Base-by-base conservation (phyloP, 2,888 invertebrate species). In the Acronicta aceris region DNA sequence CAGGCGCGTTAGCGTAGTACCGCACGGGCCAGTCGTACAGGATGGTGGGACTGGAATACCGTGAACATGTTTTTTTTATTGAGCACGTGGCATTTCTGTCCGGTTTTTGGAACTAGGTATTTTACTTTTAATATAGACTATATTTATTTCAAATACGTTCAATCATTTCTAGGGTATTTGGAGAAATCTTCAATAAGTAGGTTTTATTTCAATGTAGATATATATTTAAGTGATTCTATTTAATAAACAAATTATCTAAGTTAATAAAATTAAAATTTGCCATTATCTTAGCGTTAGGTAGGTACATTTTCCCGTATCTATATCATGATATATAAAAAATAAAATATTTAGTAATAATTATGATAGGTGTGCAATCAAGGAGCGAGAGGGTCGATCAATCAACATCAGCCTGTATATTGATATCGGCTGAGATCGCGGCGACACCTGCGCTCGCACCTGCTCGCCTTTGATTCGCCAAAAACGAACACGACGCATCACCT, bases 391-490 rank as follows among this genome's bases (percentile, higher is more conserved):
- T 27, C 42, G 59, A 75, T 76, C 69, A 65, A 81, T 78, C 69
- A 59, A 61, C 59, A 79, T 62, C 90, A 81, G 58, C 83, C 88
- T 90, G 88, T 91, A 86, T 83, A 83, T 79, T 74, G 83, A 87
- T 88, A 90, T 89, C 89, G 86, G 81, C 88, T 76, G 90, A 88
- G 91, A 90, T 90, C 89, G 84, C 87, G 85, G 85, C 74, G 84
- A 84, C 92, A 92, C 93, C 92, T 91, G 93, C 91, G 83, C 84
- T 41, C 40, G 64, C 78, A 92, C 92, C 92, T 91, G 92, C 89
- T 67, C 78, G 86, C 84, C 91, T 88, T 88, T 93, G 93, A 93
- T 93, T 93, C 93, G 92, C 93, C 92, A 92, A 93, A 91, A 92
- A 90, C 87, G 88, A 90, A 82, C 88, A 89, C 81, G 81, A 76